Evolutionary conservation across 1,140 invertebrate species (phyloP).

Genomic region (Berghia stephanieae): DNA sequence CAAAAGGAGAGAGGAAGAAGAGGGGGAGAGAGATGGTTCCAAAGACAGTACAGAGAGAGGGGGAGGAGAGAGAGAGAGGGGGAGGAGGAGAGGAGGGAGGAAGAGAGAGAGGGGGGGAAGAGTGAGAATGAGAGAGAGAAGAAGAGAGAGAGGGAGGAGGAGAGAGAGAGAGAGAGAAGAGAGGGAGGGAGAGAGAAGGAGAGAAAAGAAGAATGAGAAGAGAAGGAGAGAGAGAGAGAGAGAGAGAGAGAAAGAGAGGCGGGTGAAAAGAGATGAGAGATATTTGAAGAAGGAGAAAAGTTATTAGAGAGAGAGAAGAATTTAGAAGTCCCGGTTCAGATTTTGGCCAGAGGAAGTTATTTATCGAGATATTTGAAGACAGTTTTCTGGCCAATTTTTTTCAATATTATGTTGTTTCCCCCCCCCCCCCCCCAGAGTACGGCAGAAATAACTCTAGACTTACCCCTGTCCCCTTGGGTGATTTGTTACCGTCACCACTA

Average conservation of each 20-base stretch:
- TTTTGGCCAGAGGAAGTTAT: too few relatives aligned
- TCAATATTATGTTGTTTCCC: background rate
- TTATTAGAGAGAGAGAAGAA: background rate
- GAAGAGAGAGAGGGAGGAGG: background rate
- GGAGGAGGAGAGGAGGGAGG: background rate
- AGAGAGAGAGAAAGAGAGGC: background rate
- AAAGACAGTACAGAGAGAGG: too few relatives aligned
- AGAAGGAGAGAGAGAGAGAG: background rate
- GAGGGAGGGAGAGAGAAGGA: background rate
- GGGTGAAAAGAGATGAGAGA: background rate
- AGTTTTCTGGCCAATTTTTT: too few relatives aligned
- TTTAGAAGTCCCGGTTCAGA: too few relatives aligned
- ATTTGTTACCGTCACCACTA: too few relatives aligned
- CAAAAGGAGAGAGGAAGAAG: too few relatives aligned
- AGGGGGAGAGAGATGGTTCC: too few relatives aligned
- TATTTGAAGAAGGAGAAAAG: background rate
- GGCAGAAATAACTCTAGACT: background rate
- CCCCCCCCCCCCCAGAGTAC: background rate
- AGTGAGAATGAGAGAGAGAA: background rate
- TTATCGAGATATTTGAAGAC: too few relatives aligned
- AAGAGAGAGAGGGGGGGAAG: background rate
- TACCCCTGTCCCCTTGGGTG: too few relatives aligned
- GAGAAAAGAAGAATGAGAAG: background rate
- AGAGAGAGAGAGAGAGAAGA: background rate
- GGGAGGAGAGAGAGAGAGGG: conserved; percentile 8